phyloP scores from a whole-genome alignment of 2,888 invertebrate species.

The Orchesellides sinensis region DNA sequence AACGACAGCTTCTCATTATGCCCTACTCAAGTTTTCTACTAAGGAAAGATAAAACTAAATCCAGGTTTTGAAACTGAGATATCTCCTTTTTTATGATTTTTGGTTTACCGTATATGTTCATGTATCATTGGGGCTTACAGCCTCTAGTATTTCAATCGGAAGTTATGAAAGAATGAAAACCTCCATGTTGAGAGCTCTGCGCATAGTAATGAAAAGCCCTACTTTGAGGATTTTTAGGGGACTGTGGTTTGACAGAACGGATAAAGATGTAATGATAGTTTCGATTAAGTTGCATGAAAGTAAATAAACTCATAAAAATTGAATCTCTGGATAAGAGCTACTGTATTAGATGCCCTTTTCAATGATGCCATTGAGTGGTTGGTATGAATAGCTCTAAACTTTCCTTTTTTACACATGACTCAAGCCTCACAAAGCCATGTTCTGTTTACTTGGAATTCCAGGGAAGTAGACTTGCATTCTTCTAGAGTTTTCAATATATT shows the following conservation, averaged over 20 bases:
- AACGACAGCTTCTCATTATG: too few relatives aligned
- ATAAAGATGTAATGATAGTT: slow-evolving; percentile 55
- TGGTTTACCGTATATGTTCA: not conserved
- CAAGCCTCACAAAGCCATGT: slow-evolving; percentile 29
- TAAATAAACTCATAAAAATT: slow-evolving; percentile 60
- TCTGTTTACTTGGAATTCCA: slow-evolving; percentile 41
- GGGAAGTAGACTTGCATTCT: not conserved
- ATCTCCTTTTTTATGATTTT: too few relatives aligned
- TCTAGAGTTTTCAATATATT: not conserved
- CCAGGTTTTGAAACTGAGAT: too few relatives aligned
- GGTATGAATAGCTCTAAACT: slow-evolving; percentile 31
- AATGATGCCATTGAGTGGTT: slow-evolving; percentile 44
- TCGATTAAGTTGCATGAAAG: slow-evolving; percentile 51
- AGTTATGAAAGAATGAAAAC: too few relatives aligned
- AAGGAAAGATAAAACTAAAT: too few relatives aligned
- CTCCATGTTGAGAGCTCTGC: not conserved
- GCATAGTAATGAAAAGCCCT: not conserved
- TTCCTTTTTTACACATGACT: slow-evolving; percentile 36
- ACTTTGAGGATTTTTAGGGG: slow-evolving; percentile 2
- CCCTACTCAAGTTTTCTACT: too few relatives aligned
- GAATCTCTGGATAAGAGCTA: slow-evolving; percentile 40
- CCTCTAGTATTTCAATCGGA: too few relatives aligned
- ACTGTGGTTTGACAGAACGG: slow-evolving; percentile 44
- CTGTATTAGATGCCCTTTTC: not conserved
- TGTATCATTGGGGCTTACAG: too few relatives aligned